phyloP scores from a whole-genome alignment of 2,888 invertebrate genomes.

The Drosophila nr. perissopoda region DNA sequence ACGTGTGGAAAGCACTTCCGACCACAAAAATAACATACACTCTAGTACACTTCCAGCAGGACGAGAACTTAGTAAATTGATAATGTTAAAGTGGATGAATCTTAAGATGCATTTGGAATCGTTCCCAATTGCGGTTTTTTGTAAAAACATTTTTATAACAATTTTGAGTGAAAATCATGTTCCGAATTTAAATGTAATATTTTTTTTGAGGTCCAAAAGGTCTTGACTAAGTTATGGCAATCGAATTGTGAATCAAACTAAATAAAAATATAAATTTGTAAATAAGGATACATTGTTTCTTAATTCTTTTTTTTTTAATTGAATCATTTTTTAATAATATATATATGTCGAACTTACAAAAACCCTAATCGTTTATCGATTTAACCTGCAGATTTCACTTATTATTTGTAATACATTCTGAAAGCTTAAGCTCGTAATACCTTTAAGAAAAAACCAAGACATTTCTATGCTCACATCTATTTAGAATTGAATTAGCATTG shows the following conservation, averaged over 20 bases:
- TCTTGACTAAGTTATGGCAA: background rate
- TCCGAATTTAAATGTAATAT: background rate
- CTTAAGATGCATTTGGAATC: background rate
- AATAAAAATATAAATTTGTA: background rate
- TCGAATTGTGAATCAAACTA: background rate
- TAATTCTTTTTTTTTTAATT: too few relatives aligned
- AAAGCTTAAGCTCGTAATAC: background rate
- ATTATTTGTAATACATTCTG: background rate
- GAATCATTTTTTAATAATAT: background rate
- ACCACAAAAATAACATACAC: background rate
- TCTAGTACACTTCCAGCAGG: background rate
- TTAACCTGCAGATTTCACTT: too few relatives aligned
- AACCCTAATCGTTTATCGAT: background rate
- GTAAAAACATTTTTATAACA: background rate
- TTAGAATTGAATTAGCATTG: background rate
- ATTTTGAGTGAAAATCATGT: background rate
- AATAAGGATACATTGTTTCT: background rate
- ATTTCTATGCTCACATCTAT: background rate
- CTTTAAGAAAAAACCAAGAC: background rate
- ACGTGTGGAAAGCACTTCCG: background rate
- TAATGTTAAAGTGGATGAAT: background rate
- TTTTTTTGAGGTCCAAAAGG: background rate
- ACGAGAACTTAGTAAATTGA: background rate
- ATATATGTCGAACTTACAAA: background rate
- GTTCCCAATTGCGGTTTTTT: background rate